Conservation (phyloP, 1,140 invertebrate species). For the Lordiphosa mommai region DNA sequence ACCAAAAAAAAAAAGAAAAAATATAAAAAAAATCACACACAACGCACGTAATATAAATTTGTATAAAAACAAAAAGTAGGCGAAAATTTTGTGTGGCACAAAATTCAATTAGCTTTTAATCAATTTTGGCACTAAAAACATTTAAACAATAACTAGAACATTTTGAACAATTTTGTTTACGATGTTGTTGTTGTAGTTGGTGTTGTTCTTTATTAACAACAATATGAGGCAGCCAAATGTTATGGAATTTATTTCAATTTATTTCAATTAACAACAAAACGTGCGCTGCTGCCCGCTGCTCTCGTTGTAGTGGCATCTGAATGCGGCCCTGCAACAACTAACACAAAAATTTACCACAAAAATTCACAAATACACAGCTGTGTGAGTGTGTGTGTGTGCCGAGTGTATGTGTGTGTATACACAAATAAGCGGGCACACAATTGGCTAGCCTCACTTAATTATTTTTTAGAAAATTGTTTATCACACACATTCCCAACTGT, state of each 20-base stretch:
- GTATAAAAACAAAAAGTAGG: not conserved
- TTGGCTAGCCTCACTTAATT: not conserved
- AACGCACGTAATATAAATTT: too few species aligned
- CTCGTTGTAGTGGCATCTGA: conserved; percentile 32
- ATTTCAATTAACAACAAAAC: conserved; percentile 70
- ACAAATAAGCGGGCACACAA: conserved; percentile 44
- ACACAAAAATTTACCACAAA: conserved; percentile 62
- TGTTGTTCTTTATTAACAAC: conserved; percentile 66
- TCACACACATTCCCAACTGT: conserved; percentile 8
- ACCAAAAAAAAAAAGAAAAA: conserved; percentile 6
- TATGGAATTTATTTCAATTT: conserved; percentile 75
- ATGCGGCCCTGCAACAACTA: conserved; percentile 70
- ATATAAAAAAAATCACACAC: not conserved
- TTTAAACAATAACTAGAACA: conserved; percentile 1
- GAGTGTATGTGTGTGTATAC: conserved; percentile 28
- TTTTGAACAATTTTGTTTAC: conserved; percentile 41
- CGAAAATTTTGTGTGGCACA: not conserved
- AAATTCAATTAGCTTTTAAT: not conserved
- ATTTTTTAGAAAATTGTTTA: conserved; percentile 25
- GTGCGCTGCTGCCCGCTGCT: not conserved
- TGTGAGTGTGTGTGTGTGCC: conserved; percentile 3
- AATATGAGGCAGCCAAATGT: conserved; percentile 28
- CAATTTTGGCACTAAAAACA: conserved; percentile 8
- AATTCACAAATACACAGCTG: conserved; percentile 28
- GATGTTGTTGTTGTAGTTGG: conserved; percentile 23